These are phyloP conservation scores for Toxotes jaculatrix DNA, from an alignment of 2,113 vertebrate species.

Conservation along the genomic window DNA sequence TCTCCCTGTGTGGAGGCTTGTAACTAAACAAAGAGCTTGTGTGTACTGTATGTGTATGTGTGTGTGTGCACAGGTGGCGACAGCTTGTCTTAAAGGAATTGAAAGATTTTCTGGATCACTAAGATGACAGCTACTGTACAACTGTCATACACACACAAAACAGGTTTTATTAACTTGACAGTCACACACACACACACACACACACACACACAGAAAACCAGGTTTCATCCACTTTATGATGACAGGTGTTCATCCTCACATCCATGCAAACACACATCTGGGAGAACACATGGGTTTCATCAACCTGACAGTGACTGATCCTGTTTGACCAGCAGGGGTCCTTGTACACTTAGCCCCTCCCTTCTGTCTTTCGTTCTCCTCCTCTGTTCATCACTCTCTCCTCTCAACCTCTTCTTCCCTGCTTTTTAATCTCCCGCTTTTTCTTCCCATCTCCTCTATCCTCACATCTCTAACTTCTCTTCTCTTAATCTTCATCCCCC, in stretches of 20 bases:
- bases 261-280: constrained; percentile 36
- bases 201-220: neutral
- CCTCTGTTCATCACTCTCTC: neutral
- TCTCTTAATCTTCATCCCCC: constrained; percentile 5
- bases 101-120: constrained; percentile 36
- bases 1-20: neutral
- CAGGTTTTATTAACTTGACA: constrained; percentile 2
- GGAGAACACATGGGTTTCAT: constrained; percentile 14
- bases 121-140: constrained; percentile 40
- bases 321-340: constrained; percentile 43
- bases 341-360: neutral
- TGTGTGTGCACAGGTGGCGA: neutral
- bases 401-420: neutral
- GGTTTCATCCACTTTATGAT: constrained; percentile 30
- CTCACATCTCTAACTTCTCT: neutral
- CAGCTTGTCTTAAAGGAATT: constrained; percentile 31
- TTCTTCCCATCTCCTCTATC: neutral
- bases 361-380: neutral
- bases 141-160: constrained; percentile 15
- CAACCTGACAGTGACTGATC: constrained; percentile 21
- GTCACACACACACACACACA: neutral
- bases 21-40: constrained; percentile 20
- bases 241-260: constrained; percentile 48
- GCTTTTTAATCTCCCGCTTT: neutral
- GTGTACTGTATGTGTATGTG: neutral